Conservation (phyloP, 1,140 invertebrate genomes). For the Telenomus remus region DNA sequence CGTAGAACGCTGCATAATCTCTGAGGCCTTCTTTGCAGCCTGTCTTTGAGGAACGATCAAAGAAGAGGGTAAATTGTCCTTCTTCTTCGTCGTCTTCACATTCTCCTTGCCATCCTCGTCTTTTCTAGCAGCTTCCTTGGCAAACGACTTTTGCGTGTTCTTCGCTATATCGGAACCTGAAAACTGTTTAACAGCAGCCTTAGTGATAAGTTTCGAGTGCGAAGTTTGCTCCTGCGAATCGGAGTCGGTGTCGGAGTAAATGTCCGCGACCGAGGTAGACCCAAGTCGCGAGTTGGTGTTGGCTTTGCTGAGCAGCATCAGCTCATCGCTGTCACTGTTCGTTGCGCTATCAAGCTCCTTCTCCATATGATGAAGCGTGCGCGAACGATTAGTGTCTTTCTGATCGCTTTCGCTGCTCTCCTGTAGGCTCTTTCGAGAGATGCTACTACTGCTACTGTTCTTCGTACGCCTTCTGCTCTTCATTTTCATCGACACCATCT, state of each 20-base stretch:
- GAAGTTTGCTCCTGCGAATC: slow-evolving; percentile 80
- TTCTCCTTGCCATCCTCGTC: slow-evolving; percentile 75
- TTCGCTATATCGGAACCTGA: slow-evolving; percentile 71
- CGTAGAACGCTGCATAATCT: slow-evolving; percentile 81
- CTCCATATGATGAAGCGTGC: slow-evolving; percentile 82
- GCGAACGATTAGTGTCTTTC: slow-evolving; percentile 72
- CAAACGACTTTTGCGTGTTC: slow-evolving; percentile 65
- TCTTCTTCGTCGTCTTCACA: slow-evolving; percentile 77
- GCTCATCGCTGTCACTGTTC: slow-evolving; percentile 85
- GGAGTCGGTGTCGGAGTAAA: slow-evolving; percentile 84
- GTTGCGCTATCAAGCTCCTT: slow-evolving; percentile 78
- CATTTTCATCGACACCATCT: slow-evolving; percentile 57
- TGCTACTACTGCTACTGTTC: slow-evolving; percentile 63
- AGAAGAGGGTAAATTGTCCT: slow-evolving; percentile 82
- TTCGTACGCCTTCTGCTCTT: slow-evolving; percentile 67
- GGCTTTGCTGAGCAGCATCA: slow-evolving; percentile 78
- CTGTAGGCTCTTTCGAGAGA: slow-evolving; percentile 56
- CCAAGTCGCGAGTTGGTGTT: slow-evolving; percentile 64
- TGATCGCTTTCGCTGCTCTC: slow-evolving; percentile 67
- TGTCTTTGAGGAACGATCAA: slow-evolving; percentile 93
- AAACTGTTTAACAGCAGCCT: slow-evolving; percentile 89
- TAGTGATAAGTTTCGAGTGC: slow-evolving; percentile 80
- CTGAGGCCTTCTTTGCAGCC: slow-evolving; percentile 92
- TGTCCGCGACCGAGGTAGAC: slow-evolving; percentile 75
- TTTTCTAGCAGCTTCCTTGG: slow-evolving; percentile 59